Evolutionary conservation across 37 sponge, comb jelly and placozoan genomes (phyloP), one percentile per base, ranked within the genome.

Genomic region (Geodia barretti): DNA sequence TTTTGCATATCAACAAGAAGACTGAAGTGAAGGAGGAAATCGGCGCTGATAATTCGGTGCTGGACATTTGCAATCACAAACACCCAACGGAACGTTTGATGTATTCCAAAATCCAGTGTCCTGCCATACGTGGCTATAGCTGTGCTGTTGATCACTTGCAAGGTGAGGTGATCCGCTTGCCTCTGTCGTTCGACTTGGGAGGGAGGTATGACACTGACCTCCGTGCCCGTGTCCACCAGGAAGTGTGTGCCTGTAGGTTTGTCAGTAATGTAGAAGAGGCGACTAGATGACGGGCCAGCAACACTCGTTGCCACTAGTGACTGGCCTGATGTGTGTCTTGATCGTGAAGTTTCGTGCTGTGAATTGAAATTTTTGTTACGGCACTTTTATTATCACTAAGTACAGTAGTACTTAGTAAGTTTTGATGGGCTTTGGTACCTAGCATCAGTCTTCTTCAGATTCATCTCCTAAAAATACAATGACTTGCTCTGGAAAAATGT

Each of bases 21-120:
- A n/a, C n/a, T n/a, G n/a, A n/a, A n/a, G n/a, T n/a, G n/a, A n/a
- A n/a, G n/a, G n/a, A n/a, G n/a, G n/a, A n/a, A n/a, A 32, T 91
- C 88, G 5, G 87, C 91, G 62, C 91, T 83, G 26, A 92, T 35
- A 74, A 92, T 92, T 25, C 84, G 85, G 5, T 80, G 66, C 81
- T 84, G 70, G 1, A 87, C 89, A 58, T 92, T 81, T 5, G 92
- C 92, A 64, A 92, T 74, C 64, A 85, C 73, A 43, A 71, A 86
- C 34, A 92, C 47, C 69, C 68, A 79, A n/a, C n/a, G n/a, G n/a
- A n/a, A n/a, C n/a, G n/a, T n/a, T 39, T 83, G 61, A 37, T 85
- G 64, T 17, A 87, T 88, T 25, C 92, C 89, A 20, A 92, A 89
- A 71, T 92, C 84, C 47, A 92, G 88, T 23, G 80, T 84, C 62